Evolutionary conservation across 2,888 invertebrate species (phyloP), one percentile per base, ranked within the genome.

Genomic region (Himalopsyche anomala): DNA sequence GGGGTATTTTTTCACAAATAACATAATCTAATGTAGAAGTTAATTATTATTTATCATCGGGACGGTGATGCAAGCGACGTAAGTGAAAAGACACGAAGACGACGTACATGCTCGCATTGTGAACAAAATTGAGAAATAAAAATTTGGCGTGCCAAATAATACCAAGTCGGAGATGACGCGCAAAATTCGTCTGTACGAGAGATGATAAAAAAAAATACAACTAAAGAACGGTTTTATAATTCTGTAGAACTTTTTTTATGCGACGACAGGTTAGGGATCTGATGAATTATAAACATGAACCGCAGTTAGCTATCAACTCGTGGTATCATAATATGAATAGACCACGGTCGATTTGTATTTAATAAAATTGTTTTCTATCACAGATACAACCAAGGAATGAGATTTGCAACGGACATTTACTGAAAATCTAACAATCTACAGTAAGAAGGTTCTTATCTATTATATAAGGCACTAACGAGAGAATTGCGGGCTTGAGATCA

Each of bases 111-210:
- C 19, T 28, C 19, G 62, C 62, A 62, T 19, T 62, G 62, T 62
- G 62, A 62, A 5, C n/a, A 62, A 62, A 62, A 62, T 62, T 62
- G 62, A 62, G 62, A 62, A 62, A 62, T 62, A 62, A n/a, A 62
- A 62, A 19, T 62, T 62, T 28, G 62, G 62, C 62, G 19, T 62
- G 62, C 62, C 62, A 62, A 62, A 51, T 15, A 51, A 62, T 62
- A 19, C 62, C 19, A 62, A 62, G 19, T 2, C 62, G 62, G 19
- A 62, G 62, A 62, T 62, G 62, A 62, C 62, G 62, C n/a, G 62
- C 62, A 11, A 19, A 62, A 62, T 19, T 62, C 62, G 62, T 28
- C 62, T 62, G 19, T 19, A 19, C 8, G 19, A 62, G 62, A 62
- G n/a, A 62, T 62, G 3, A 62, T 62, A 62, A 45, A 62, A 0